Evolutionary conservation across 2,888 invertebrate genomes (phyloP).

Genomic region (Pilophorus perplexus): DNA sequence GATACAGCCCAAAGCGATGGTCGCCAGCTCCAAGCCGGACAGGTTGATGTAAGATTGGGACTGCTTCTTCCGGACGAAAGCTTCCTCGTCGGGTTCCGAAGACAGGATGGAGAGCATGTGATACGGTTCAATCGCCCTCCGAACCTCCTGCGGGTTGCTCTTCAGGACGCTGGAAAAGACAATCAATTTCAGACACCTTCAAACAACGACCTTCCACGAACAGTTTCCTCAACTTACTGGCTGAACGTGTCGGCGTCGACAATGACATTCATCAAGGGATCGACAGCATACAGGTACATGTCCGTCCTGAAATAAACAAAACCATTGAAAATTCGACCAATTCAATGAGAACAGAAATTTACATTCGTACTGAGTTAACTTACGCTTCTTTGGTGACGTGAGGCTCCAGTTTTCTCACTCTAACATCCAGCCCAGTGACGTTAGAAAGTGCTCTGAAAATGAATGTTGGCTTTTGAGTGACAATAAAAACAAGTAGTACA

Average conservation of each 20-base stretch:
- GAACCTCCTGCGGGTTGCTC: conserved; percentile 61
- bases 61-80: conserved; percentile 26
- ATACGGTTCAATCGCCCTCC: conserved; percentile 64
- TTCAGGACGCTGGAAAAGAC: conserved; percentile 61
- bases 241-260: conserved; percentile 76
- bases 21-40: conserved; percentile 74
- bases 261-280: conserved; percentile 75
- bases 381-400: conserved; percentile 70
- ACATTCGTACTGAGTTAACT: conserved; percentile 52
- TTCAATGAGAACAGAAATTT: background rate
- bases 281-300: conserved; percentile 80
- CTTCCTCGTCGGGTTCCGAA: conserved; percentile 32
- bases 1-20: conserved; percentile 74
- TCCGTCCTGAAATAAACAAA: conserved; percentile 66
- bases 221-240: conserved; percentile 70
- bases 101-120: conserved; percentile 58
- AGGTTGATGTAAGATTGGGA: conserved; percentile 50
- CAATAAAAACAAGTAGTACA: no score
- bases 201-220: no score
- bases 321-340: background rate
- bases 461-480: no score
- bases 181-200: background rate
- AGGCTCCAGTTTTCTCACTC: conserved; percentile 74
- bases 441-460: conserved; percentile 61
- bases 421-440: conserved; percentile 73